These are phyloP conservation scores for Austrofundulus limnaeus DNA, from an alignment of 2,113 vertebrate genomes.

Conservation along the genomic window DNA sequence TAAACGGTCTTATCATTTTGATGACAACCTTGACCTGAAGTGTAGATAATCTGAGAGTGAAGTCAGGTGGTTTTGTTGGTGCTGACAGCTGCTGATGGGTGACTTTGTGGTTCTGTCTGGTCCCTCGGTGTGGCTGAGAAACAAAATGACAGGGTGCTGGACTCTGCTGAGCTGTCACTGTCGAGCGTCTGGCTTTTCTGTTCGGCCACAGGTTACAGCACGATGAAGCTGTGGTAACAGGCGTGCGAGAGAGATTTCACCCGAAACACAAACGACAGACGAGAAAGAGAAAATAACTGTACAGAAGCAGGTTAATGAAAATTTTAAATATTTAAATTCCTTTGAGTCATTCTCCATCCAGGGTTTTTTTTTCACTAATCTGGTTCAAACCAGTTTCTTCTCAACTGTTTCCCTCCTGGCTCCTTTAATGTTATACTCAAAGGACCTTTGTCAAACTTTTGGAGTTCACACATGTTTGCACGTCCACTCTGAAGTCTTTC, in stretches of 20 bases:
- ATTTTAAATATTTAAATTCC: not conserved
- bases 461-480: not conserved
- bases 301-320: too few species aligned
- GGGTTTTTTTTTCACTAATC: not conserved
- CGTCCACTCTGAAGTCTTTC: conserved; percentile 35
- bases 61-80: conserved; percentile 3
- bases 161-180: conserved; percentile 37
- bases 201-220: conserved; percentile 13
- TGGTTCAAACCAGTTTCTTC: not conserved
- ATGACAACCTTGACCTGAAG: not conserved
- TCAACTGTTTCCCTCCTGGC: not conserved
- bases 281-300: not conserved
- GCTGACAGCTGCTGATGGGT: conserved; percentile 13
- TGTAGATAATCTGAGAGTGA: not conserved
- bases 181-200: conserved; percentile 29
- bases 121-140: conserved; percentile 14
- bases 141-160: conserved; percentile 44
- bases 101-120: conserved; percentile 16
- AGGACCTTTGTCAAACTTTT: too few species aligned
- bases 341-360: not conserved
- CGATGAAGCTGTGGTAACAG: conserved; percentile 22
- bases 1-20: too few species aligned
- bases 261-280: not conserved
- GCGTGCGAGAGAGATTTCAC: conserved; percentile 6
- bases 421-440: too few species aligned